phyloP scores from a whole-genome alignment of 2,113 vertebrate species.

The Chlorocebus sabaeus region DNA sequence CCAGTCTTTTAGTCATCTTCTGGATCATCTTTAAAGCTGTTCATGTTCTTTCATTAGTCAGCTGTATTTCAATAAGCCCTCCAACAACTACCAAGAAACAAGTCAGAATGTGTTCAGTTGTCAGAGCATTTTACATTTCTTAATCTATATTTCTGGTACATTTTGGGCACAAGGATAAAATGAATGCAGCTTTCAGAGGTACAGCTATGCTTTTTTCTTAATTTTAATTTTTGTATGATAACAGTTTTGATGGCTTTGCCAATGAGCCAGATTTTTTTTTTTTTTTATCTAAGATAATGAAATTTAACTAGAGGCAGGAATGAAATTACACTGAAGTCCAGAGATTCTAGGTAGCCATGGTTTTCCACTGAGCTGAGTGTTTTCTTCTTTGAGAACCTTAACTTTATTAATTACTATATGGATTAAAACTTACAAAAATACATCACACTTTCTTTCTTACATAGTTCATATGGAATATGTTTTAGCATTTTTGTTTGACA shows the following conservation, averaged over 20 bases:
- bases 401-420: background rate
- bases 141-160: slow-evolving; percentile 26
- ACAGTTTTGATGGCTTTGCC: background rate
- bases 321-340: background rate
- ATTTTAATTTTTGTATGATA: background rate
- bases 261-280: background rate
- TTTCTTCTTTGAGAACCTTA: background rate
- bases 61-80: background rate
- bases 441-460: background rate
- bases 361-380: background rate
- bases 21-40: slow-evolving; percentile 44
- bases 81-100: background rate
- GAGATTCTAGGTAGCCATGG: background rate
- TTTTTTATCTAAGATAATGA: background rate
- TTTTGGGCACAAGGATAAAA: background rate
- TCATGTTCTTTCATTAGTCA: background rate
- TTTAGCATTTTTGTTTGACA: background rate
- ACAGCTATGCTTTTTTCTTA: background rate
- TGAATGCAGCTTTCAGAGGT: background rate
- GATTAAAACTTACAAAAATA: background rate
- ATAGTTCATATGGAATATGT: background rate
- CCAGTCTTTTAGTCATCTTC: slow-evolving; percentile 56
- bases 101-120: slow-evolving; percentile 15
- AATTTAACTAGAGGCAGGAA: background rate
- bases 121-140: background rate